Evolutionary conservation across 2,797 vertebrate genomes (phyloP), one percentile per base, ranked within the genome.

Genomic region (Etheostoma nigrum): DNA sequence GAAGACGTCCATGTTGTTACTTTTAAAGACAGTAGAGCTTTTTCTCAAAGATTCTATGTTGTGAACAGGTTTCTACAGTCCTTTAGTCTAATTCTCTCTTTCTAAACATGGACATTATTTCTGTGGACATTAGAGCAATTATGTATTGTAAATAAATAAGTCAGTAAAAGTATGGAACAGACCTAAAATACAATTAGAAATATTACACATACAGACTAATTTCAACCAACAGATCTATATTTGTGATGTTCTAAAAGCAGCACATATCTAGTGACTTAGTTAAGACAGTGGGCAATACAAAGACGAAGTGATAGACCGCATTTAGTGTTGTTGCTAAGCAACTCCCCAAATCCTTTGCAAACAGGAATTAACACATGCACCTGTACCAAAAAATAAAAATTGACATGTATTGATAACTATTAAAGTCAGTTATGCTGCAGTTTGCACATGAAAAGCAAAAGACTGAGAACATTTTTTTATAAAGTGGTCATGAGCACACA

Each of bases 301-400:
- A 23, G 6, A 49, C 16, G 25, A 57, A 57, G 44, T 21, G 55
- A 55, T 44, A 44, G 21, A 52, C 16, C 3, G 13, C 64, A 79
- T 16, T 48, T 9, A 48, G 30, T 33, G 25, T 42, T 15, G 36
- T 64, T 14, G 9, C 48, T 49, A 65, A 74, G 54, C 66, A 80
- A 59, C 77, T 52, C 47, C 27, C 3, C 47, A 74, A 63, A 63
- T 33, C 70, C 33, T 4, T 5, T 4, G 2, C 14, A 21, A 30
- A 42, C 27, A 30, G 42, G 15, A 65, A 47, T 27, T 60, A 68
- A 51, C 33, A 44, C 10, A 36, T 25, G 36, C 15, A 10, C 40
- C 63, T 59, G 18, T 55, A 54, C 21, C 11, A 51, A 64, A 36
- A 36, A 71, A 71, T 13, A 21, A n/a, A 53, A 59, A 54, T 51